Conservation (phyloP, 2,888 invertebrate species). For the Oscheius sp. region DNA sequence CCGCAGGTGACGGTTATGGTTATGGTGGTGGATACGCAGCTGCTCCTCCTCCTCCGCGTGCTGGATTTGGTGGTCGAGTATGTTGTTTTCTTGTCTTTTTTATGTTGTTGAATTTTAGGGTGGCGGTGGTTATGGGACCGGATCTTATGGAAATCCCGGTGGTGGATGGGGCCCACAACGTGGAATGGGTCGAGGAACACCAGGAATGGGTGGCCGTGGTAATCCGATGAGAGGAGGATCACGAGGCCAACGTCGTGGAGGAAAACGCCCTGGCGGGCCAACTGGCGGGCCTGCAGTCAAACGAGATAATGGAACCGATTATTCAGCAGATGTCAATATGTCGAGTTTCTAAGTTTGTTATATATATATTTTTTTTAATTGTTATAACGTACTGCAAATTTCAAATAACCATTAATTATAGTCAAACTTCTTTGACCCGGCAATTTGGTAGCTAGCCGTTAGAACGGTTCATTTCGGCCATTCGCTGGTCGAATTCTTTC, state of each 20-base stretch:
- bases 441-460: no score
- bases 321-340: conserved; percentile 62
- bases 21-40: conserved; percentile 32
- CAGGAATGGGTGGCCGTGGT: conserved; percentile 38
- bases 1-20: conserved; percentile 36
- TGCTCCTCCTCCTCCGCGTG: no score
- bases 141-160: background rate
- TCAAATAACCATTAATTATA: no score
- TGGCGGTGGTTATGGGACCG: background rate
- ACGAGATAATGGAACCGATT: conserved; percentile 62
- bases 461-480: no score
- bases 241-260: conserved; percentile 34
- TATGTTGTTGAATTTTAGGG: conserved; percentile 12
- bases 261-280: conserved; percentile 63
- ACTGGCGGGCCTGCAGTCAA: conserved; percentile 66
- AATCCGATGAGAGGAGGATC: conserved; percentile 32
- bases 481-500: no score
- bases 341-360: conserved; percentile 46
- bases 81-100: background rate
- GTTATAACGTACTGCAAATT: no score
- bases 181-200: conserved; percentile 34
- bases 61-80: conserved; percentile 27
- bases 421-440: no score
- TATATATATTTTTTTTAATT: no score
- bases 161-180: conserved; percentile 34